Evolutionary conservation across 1,140 invertebrate species (phyloP), one percentile per base, ranked within the genome.

Genomic region (Micrasema longulum): DNA sequence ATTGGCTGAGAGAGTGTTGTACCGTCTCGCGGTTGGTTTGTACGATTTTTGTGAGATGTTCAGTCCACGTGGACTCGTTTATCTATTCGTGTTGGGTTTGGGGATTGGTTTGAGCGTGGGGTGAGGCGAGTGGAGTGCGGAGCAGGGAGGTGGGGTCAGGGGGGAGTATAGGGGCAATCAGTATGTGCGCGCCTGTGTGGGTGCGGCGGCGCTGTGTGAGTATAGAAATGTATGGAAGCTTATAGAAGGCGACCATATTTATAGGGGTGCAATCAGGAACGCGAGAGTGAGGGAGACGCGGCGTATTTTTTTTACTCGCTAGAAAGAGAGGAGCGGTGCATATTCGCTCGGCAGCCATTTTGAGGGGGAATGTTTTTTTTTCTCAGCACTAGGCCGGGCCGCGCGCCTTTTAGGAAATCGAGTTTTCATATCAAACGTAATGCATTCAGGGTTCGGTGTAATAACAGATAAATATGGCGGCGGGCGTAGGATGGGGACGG

Each of bases 331-430:
- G 78, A 72, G 57, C 70, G 77, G 78, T 78, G 81, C 78, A 80
- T 66, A 74, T 74, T 79, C 77, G 78, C 79, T 80, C 80, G 83
- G 83, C 82, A 82, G 83, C 83, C 83, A 84, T 84, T 85, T 85
- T 85, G 83, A 85, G 83, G 83, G 83, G 83, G 82, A 80, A 84
- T 83, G 84, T 84, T 85, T 83, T 84, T 84, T 81, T 85, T 85
- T 84, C 83, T 83, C n/a, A n/a, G n/a, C n/a, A n/a, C n/a, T n/a
- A n/a, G n/a, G n/a, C n/a, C n/a, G n/a, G n/a, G 41, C 31, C 20
- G 57, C 57, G 41, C 57, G 57, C 57, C 57, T 63, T 63, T 63
- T 63, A 63, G 57, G 57, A 63, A 63, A 63, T 63, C 57, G 57
- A 16, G 57, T 63, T 63, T 63, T 63, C 57, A 63, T 63, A 63